Evolutionary conservation across 2,888 invertebrate genomes (phyloP).

Genomic region (Tiphia femorata): DNA sequence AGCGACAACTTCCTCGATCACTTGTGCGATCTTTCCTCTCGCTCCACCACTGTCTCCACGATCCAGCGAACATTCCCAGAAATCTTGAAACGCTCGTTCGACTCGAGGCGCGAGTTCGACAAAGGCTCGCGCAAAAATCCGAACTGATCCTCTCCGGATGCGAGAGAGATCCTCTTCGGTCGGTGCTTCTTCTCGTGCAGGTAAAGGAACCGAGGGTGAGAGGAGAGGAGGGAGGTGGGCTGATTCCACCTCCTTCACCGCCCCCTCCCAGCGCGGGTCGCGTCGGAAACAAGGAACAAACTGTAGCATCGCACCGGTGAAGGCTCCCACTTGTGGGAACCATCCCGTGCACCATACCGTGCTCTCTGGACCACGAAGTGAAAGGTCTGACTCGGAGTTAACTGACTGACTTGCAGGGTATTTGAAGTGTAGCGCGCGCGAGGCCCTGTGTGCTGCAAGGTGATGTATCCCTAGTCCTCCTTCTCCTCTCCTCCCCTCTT

Average conservation of each 20-base stretch:
- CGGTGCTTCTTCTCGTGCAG: constrained; percentile 3
- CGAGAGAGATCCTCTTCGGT: background rate
- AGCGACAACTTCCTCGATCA: too few species aligned
- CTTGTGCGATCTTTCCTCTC: too few species aligned
- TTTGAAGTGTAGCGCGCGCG: constrained; percentile 40
- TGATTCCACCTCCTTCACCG: constrained; percentile 4
- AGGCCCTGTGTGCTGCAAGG: constrained; percentile 35
- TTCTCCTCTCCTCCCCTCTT: constrained; percentile 5
- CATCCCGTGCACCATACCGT: constrained; percentile 62
- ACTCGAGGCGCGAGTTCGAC: background rate
- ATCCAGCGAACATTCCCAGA: background rate
- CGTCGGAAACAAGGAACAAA: constrained; percentile 52
- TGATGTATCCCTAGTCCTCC: constrained; percentile 40
- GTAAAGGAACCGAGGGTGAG: background rate
- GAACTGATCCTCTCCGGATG: background rate
- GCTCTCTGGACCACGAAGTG: constrained; percentile 68
- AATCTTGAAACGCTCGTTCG: background rate
- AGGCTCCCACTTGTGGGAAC: constrained; percentile 65
- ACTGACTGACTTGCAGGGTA: constrained; percentile 54
- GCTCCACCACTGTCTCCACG: too few species aligned
- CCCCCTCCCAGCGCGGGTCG: constrained; percentile 18
- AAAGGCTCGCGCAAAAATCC: background rate
- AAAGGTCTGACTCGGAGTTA: constrained; percentile 62
- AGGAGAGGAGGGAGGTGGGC: background rate
- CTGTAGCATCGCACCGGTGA: constrained; percentile 57